Evolutionary conservation across 2,113 vertebrate species (phyloP).

Genomic region (Malurus cyaneus): DNA sequence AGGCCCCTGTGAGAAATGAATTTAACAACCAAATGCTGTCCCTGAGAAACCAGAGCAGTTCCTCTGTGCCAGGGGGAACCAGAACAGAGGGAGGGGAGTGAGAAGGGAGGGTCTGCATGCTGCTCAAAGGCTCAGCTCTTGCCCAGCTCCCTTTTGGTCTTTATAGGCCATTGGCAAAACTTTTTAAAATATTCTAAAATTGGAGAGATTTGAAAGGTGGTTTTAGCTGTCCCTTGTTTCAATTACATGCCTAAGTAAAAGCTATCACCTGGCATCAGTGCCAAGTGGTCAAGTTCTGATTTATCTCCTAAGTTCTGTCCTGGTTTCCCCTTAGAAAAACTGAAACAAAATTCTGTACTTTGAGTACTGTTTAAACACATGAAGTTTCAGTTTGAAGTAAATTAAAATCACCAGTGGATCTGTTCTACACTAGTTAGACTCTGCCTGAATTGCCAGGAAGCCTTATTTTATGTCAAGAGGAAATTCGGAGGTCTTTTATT

Average conservation of each 20-base stretch:
- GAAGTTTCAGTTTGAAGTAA: background rate
- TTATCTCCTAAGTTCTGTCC: background rate
- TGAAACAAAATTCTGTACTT: background rate
- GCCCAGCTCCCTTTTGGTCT: background rate
- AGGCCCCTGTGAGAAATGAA: background rate
- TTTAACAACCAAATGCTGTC: conserved; percentile 16
- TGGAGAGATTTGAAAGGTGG: background rate
- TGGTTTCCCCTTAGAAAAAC: background rate
- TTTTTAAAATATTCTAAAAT: background rate
- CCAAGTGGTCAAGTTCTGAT: background rate
- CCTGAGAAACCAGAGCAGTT: background rate
- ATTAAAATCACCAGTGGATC: background rate
- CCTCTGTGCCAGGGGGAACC: background rate
- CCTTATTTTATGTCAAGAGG: background rate
- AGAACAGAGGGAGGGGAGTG: background rate
- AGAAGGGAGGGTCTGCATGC: background rate
- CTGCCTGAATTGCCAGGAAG: background rate
- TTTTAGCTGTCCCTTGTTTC: background rate
- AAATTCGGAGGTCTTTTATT: background rate
- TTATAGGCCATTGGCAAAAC: background rate
- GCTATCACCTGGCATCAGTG: background rate
- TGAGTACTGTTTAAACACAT: background rate
- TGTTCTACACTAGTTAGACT: background rate
- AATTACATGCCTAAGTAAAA: background rate
- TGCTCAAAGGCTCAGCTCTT: background rate